These are phyloP conservation scores for Ennomos quercinarius DNA, from an alignment of 2,888 invertebrate genomes.

Conservation along the genomic window DNA sequence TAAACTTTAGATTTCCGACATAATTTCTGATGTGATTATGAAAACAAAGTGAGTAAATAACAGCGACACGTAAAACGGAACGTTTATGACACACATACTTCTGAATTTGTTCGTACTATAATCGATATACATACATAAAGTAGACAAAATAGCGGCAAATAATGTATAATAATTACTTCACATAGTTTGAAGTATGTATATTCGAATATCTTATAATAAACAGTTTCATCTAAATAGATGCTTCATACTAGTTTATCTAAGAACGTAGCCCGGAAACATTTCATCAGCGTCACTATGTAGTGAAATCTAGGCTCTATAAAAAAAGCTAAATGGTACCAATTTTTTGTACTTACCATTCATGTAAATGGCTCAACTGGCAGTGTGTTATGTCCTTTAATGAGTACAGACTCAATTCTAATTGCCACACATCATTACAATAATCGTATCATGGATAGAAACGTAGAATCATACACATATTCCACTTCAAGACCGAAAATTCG, in stretches of 20 bases:
- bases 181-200: constrained; percentile 42
- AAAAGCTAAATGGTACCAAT: constrained; percentile 76
- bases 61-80: constrained; percentile 59
- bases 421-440: constrained; percentile 69
- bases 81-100: constrained; percentile 53
- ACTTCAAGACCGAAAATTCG: constrained; percentile 76
- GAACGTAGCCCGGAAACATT: constrained; percentile 28
- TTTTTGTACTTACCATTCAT: constrained; percentile 85
- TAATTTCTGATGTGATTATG: not conserved
- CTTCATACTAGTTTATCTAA: constrained; percentile 8
- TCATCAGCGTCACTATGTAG: constrained; percentile 44
- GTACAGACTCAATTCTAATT: constrained; percentile 61
- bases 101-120: constrained; percentile 68
- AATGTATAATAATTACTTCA: constrained; percentile 56
- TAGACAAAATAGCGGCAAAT: constrained; percentile 80
- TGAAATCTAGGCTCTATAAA: constrained; percentile 57
- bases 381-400: constrained; percentile 55
- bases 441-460: constrained; percentile 54
- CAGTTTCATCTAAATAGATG: constrained; percentile 18
- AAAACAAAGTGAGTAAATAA: constrained; percentile 32
- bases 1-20: not conserved
- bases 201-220: constrained; percentile 48
- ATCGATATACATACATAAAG: constrained; percentile 60
- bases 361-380: constrained; percentile 82
- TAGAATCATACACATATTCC: constrained; percentile 71